Evolutionary conservation across 1,140 invertebrate species (phyloP), one percentile per base, ranked within the genome.

Genomic region (Homarus americanus): DNA sequence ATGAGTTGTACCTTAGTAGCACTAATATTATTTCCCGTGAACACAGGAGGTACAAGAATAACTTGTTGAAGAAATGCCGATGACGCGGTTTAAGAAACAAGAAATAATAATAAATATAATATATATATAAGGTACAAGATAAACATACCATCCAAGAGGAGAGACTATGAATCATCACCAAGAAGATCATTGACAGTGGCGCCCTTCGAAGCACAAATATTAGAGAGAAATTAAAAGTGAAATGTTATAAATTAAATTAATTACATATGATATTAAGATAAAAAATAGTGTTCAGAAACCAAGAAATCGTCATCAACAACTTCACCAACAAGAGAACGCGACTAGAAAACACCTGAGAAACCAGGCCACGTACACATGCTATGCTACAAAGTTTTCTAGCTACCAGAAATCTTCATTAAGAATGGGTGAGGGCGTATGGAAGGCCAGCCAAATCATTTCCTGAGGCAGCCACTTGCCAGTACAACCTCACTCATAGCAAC

Each of bases 301-400:
- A 36, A 20, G 32, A 53, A 63, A 76, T 49, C 84, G 40, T 78
- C 76, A 79, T 66, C 75, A 87, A 7, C 75, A 28, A 5, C 49
- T 87, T 79, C 38, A 10, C 41, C 66, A 53, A 76, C 78, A 82
- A 72, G 78, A 58, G 66, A 78, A 58, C 41, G 66, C 79, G 87
- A 90, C 87, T 90, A 90, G 87, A 90, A 69, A 90, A 90, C 80
- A 90, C 87, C 87, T 75, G 87, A 90, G 80, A 63, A 38, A 58
- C 87, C 79, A 90, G 87, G 87, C 38, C 84, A 86, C 44, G 32
- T 63, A 82, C 41, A 73, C n/a, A n/a, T 38, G 49, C 82, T 72
- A 84, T 41, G 66, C 82, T 84, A 84, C 82, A 41, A 32, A 9
- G 9, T 2, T 49, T 80, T 32, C 41, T 28, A 53, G 10, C 40